Evolutionary conservation across 2,888 invertebrate genomes (phyloP).

Genomic region (Apodemia hepburni): DNA sequence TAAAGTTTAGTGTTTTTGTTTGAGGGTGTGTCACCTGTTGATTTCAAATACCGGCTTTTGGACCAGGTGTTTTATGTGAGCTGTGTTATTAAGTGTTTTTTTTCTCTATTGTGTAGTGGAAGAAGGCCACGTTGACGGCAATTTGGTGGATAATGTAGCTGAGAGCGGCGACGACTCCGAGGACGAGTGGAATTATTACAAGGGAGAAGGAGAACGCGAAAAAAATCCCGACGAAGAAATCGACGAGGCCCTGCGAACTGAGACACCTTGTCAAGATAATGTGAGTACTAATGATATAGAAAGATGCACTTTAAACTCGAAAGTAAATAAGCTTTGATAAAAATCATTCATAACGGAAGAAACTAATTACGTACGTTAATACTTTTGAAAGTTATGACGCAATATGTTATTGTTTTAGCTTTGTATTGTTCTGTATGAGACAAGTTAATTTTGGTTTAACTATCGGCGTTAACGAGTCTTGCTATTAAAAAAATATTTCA

Average conservation of each 20-base stretch:
- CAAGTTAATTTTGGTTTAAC: too few relatives aligned
- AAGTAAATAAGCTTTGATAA: not conserved
- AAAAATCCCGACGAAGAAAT: constrained; percentile 80
- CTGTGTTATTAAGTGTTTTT: constrained; percentile 41
- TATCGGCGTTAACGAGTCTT: too few relatives aligned
- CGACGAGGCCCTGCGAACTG: constrained; percentile 70
- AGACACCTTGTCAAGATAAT: constrained; percentile 73
- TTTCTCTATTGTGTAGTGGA: constrained; percentile 61
- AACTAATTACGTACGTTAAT: constrained; percentile 5
- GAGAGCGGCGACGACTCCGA: constrained; percentile 89
- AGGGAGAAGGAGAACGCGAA: constrained; percentile 83
- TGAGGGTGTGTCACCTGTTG: constrained; percentile 28
- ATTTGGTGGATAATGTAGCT: constrained; percentile 85
- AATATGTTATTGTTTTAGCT: not conserved
- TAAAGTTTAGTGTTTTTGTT: not conserved
- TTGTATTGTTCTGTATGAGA: not conserved
- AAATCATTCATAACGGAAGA: not conserved
- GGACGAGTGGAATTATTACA: constrained; percentile 94
- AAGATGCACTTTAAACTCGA: not conserved
- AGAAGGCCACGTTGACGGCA: constrained; percentile 70
- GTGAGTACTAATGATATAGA: constrained; percentile 41
- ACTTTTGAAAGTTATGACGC: constrained; percentile 6
- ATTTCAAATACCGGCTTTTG: constrained; percentile 8
- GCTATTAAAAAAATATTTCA: too few relatives aligned
- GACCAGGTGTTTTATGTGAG: constrained; percentile 39